Percentiles rank a stretch among this genome's conserved stretches.
Evolutionary conservation across 92 coral and sea anemone genomes (phyloP).

Genomic region (Siderastrea siderea): DNA sequence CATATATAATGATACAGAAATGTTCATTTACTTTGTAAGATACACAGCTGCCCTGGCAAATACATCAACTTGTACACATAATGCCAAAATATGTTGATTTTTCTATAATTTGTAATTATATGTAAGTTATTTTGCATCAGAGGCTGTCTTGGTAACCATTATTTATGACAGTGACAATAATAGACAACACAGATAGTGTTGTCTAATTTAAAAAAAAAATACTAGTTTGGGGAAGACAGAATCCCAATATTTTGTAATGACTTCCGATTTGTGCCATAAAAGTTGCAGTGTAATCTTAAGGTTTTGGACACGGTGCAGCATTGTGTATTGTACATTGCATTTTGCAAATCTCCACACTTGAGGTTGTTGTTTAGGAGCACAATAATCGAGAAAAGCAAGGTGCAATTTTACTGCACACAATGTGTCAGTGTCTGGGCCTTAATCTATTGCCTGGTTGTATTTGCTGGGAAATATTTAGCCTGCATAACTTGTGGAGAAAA

Average conservation of each 20-base stretch:
- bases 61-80: neutral
- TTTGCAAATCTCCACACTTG: neutral
- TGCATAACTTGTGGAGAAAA: too few relatives aligned
- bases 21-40: neutral
- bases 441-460: too few relatives aligned
- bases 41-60: neutral
- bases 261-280: neutral
- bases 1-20: neutral
- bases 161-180: neutral
- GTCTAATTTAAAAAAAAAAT: neutral
- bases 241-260: neutral
- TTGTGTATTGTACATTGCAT: neutral
- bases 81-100: neutral
- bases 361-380: too few relatives aligned
- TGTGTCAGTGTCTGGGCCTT: too few relatives aligned
- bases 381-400: too few relatives aligned
- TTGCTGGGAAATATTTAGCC: too few relatives aligned
- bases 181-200: neutral
- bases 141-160: neutral
- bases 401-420: too few relatives aligned
- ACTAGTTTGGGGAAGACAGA: neutral
- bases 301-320: too few relatives aligned
- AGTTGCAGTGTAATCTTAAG: neutral
- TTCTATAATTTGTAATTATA: neutral
- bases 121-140: neutral